phyloP scores from a whole-genome alignment of 1,140 invertebrate genomes.

The Hydropsyche tenuis region DNA sequence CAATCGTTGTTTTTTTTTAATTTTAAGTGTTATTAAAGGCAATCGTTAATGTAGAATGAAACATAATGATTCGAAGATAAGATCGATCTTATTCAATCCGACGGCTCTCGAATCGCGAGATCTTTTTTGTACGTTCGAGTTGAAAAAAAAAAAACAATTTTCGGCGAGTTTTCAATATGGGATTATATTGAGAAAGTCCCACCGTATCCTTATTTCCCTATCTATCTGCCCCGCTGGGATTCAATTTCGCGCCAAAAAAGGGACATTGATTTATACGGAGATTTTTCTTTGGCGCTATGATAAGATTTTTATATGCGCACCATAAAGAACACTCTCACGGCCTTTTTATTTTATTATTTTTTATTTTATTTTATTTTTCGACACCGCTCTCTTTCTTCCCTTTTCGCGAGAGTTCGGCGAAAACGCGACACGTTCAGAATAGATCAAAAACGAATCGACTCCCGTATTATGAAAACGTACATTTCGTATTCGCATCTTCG shows the following conservation, averaged over 20 bases:
- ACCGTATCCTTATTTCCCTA: constrained; percentile 7
- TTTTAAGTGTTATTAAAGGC: too few species aligned
- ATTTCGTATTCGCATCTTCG: too few species aligned
- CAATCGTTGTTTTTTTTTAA: too few species aligned
- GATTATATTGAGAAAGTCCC: constrained; percentile 2
- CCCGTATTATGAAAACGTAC: too few species aligned
- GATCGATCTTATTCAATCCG: constrained; percentile 1
- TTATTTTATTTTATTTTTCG: too few species aligned
- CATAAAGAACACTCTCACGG: too few species aligned
- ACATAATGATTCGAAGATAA: neutral
- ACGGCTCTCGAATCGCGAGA: neutral
- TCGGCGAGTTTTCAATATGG: constrained; percentile 19
- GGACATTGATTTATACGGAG: constrained; percentile 45
- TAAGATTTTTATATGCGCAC: constrained; percentile 39
- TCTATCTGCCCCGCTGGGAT: constrained; percentile 37
- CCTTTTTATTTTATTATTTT: too few species aligned
- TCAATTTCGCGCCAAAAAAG: constrained; percentile 43
- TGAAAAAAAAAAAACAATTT: constrained; percentile 29
- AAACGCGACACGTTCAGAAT: too few species aligned
- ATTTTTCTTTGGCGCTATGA: constrained; percentile 45
- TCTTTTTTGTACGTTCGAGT: neutral
- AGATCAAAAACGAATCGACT: too few species aligned
- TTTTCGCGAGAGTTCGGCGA: too few species aligned
- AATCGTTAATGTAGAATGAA: too few species aligned
- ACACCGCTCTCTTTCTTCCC: too few species aligned